These are phyloP conservation scores for Saturnia pavonia DNA, from an alignment of 2,888 invertebrate species.

Conservation along the genomic window DNA sequence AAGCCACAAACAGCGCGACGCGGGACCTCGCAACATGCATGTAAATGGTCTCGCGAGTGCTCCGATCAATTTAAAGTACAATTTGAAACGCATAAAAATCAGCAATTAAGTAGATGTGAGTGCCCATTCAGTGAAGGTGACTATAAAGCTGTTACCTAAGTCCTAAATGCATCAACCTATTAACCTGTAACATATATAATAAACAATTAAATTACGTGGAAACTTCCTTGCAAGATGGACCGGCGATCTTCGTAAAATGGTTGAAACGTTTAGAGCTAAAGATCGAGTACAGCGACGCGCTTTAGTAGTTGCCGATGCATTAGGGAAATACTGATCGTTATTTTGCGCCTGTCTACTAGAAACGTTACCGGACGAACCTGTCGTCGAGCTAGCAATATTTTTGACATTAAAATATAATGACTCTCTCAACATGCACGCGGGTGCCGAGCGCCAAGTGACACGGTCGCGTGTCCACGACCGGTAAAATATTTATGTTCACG, in stretches of 20 bases:
- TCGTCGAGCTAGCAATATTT: neutral
- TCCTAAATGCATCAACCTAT: too few relatives aligned
- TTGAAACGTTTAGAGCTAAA: neutral
- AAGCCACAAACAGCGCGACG: too few relatives aligned
- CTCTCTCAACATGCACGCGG: neutral
- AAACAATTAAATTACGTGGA: too few relatives aligned
- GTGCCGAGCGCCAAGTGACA: neutral
- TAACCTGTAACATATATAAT: too few relatives aligned
- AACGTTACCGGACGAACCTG: neutral
- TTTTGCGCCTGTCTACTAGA: neutral
- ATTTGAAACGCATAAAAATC: too few relatives aligned
- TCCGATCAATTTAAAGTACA: too few relatives aligned
- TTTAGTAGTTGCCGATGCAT: neutral
- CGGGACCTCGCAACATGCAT: too few relatives aligned
- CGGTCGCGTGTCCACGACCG: slow-evolving; percentile 1
- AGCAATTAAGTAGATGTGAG: too few relatives aligned
- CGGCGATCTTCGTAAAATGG: neutral
- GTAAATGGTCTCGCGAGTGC: too few relatives aligned
- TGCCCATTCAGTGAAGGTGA: too few relatives aligned
- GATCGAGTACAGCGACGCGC: neutral
- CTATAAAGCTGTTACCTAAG: too few relatives aligned
- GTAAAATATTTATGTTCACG: neutral
- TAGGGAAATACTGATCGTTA: neutral
- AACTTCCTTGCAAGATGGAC: neutral
- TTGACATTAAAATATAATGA: slow-evolving; percentile 3